Percentiles rank a stretch among this genome's conserved stretches.
Conservation (phyloP, 2,113 vertebrate species). For the Campylomormyrus numenius region DNA sequence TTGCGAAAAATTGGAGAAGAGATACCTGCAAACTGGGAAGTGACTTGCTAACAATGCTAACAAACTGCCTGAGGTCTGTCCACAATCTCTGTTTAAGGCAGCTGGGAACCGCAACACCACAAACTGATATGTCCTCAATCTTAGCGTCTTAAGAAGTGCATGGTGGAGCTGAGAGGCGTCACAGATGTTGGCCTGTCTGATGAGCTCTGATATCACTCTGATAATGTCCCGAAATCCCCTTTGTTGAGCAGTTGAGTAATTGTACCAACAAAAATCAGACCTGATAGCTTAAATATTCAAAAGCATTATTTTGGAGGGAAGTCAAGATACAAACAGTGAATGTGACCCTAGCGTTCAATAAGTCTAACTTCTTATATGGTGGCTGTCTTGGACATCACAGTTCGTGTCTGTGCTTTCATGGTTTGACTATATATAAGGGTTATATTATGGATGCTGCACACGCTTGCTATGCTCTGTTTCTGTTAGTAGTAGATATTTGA, state of each 20-base stretch:
- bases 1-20: neutral
- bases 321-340: neutral
- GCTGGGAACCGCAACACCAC: neutral
- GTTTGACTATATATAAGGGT: neutral
- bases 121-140: neutral
- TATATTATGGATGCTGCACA: neutral
- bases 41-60: neutral
- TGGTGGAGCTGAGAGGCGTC: neutral
- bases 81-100: neutral
- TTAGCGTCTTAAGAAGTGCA: neutral
- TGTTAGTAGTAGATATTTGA: neutral
- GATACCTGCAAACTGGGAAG: neutral
- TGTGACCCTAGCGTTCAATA: neutral
- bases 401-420: neutral
- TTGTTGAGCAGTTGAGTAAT: neutral
- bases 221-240: neutral
- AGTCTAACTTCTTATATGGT: neutral
- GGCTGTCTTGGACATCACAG: neutral
- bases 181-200: neutral
- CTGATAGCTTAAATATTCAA: neutral
- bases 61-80: neutral
- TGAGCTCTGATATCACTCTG: neutral
- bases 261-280: neutral
- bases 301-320: neutral
- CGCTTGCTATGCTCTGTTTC: neutral